phyloP scores from a whole-genome alignment of 2,797 vertebrate species.

The Centroberyx gerrardi region DNA sequence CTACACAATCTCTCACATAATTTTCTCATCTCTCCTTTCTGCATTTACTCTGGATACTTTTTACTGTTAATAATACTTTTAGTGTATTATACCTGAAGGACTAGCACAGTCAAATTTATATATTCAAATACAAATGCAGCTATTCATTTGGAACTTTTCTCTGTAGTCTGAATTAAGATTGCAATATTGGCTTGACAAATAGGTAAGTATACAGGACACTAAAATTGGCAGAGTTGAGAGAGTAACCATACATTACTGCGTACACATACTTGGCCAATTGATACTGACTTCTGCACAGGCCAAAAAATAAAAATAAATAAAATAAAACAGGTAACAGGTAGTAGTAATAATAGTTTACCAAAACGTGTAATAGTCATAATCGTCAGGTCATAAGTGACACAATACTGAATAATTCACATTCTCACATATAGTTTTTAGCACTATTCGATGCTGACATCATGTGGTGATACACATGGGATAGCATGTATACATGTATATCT shows the following conservation, averaged over 20 bases:
- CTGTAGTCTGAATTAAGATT: background rate
- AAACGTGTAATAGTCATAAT: no score
- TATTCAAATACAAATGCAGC: conserved; percentile 8
- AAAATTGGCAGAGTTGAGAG: background rate
- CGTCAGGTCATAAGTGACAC: no score
- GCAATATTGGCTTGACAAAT: background rate
- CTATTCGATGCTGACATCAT: no score
- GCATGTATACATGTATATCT: no score
- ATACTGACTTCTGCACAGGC: no score
- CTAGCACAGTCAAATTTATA: conserved; percentile 3
- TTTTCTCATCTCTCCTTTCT: background rate
- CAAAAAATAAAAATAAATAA: no score
- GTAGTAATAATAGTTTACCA: no score
- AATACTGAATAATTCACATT: no score
- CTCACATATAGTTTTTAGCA: no score
- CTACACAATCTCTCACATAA: conserved; percentile 3
- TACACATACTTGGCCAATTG: background rate
- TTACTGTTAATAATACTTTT: background rate
- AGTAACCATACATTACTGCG: background rate
- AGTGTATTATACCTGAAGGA: background rate
- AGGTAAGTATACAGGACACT: conserved; percentile 49
- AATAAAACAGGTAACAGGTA: no score
- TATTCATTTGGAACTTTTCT: background rate
- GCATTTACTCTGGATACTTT: background rate
- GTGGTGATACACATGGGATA: no score